Percentiles rank a stretch among this genome's conserved stretches.
phyloP scores from a whole-genome alignment of 30 jellyfish, hydroid and myxozoan genomes.

The Phacellophora camtschatica region DNA sequence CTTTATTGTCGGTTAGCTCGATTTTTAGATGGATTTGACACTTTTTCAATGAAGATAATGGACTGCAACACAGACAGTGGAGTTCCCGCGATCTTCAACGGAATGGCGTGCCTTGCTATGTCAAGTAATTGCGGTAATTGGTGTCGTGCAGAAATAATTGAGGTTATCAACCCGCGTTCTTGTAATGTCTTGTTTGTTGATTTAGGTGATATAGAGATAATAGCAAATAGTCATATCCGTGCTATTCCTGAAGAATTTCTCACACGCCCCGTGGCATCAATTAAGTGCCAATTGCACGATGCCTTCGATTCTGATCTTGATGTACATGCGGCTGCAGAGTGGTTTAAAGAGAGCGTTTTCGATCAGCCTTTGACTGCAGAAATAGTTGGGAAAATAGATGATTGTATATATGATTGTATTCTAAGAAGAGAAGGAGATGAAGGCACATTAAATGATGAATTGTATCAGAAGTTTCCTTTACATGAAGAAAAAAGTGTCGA shows the following conservation, averaged over 20 bases:
- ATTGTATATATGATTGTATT: conserved; percentile 30
- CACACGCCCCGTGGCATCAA: conserved; percentile 25
- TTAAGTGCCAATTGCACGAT: conserved; percentile 67
- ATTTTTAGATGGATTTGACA: background rate
- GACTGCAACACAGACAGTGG: background rate
- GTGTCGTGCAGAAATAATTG: conserved; percentile 40
- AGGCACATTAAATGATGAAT: conserved; percentile 11
- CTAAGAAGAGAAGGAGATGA: background rate
- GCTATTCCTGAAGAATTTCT: conserved; percentile 21
- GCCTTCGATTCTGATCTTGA: conserved; percentile 66
- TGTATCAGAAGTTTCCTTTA: conserved; percentile 4
- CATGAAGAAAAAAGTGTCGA: background rate
- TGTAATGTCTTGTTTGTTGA: conserved; percentile 70
- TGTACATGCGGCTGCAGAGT: background rate
- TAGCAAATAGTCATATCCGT: conserved; percentile 12
- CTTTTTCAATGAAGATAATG: background rate
- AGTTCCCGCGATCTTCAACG: background rate
- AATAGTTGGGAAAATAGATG: conserved; percentile 38
- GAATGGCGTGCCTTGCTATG: conserved; percentile 33
- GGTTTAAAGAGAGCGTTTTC: conserved; percentile 57
- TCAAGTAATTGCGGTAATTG: background rate
- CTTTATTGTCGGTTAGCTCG: background rate
- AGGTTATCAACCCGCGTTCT: background rate
- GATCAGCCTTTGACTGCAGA: conserved; percentile 39
- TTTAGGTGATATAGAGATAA: conserved; percentile 52